These are phyloP conservation scores for Drosophila yakuba DNA, from an alignment of 1,140 invertebrate genomes.

Conservation along the genomic window DNA sequence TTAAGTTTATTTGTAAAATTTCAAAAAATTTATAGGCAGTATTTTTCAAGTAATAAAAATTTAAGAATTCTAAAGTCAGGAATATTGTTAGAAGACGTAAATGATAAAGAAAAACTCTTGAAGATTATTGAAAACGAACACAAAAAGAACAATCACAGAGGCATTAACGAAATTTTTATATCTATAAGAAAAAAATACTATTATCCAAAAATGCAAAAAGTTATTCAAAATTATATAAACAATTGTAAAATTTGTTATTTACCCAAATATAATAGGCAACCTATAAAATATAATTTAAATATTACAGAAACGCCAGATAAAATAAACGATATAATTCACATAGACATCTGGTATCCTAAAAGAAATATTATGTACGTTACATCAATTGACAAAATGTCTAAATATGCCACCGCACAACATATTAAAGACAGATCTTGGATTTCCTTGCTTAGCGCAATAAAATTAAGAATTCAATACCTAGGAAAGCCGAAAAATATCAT, in stretches of 20 bases:
- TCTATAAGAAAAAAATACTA: conserved; percentile 17
- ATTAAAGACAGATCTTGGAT: conserved; percentile 4
- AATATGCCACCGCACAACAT: not conserved
- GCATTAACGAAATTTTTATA: conserved; percentile 12
- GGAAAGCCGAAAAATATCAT: conserved; percentile 10
- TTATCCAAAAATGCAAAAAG: conserved; percentile 6
- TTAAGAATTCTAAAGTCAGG: conserved; percentile 8
- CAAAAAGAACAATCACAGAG: conserved; percentile 13
- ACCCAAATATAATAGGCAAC: conserved; percentile 8
- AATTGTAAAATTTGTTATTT: conserved; percentile 6
- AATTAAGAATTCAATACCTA: conserved; percentile 6
- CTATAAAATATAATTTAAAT: conserved; percentile 21
- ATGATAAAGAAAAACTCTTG: conserved; percentile 1
- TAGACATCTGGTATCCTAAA: conserved; percentile 11
- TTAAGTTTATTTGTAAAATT: conserved; percentile 22
- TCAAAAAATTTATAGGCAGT: conserved; percentile 11
- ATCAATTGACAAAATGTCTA: conserved; percentile 2
- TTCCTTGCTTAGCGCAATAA: not conserved
- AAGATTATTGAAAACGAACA: conserved; percentile 20
- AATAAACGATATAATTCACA: conserved; percentile 7
- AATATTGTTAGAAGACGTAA: conserved; percentile 5
- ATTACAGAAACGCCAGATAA: conserved; percentile 13
- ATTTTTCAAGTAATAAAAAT: conserved; percentile 13
- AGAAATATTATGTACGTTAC: conserved; percentile 6
- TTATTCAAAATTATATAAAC: conserved; percentile 15